phyloP scores from a whole-genome alignment of 2,888 invertebrate species.

The Gryllus longicercus region DNA sequence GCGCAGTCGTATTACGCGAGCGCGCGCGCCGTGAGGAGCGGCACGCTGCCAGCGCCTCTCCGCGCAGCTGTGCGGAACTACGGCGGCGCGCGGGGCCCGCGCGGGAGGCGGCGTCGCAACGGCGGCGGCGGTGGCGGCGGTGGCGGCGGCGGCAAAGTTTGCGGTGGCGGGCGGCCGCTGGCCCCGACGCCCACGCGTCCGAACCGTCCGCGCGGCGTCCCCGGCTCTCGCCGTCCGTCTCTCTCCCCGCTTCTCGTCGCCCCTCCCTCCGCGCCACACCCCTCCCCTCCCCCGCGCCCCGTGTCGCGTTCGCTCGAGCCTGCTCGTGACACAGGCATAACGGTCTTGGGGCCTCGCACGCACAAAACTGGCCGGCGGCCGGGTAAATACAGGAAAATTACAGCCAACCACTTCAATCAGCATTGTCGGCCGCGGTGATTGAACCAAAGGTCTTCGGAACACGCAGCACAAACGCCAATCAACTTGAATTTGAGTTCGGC shows the following conservation, averaged over 20 bases:
- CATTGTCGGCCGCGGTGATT: conserved; percentile 17
- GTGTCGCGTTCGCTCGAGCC: neutral
- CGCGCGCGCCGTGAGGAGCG: neutral
- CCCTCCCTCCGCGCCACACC: neutral
- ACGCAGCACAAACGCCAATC: conserved; percentile 17
- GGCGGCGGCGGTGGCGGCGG: neutral
- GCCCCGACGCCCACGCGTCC: neutral
- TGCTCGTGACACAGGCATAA: conserved; percentile 6
- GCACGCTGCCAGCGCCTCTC: neutral
- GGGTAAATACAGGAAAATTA: conserved; percentile 17
- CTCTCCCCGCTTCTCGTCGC: neutral
- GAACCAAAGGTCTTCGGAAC: conserved; percentile 17
- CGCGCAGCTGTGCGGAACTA: neutral
- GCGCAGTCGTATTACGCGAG: conserved; percentile 1
- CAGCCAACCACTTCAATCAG: conserved; percentile 17
- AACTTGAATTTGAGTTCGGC: conserved; percentile 17
- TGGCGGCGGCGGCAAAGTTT: neutral
- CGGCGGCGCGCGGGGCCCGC: neutral
- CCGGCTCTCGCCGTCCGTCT: neutral
- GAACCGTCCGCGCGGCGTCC: neutral
- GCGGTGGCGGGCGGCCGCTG: neutral
- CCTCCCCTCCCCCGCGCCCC: neutral
- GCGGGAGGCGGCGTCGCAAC: neutral
- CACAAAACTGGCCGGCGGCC: conserved; percentile 17
- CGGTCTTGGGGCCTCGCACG: neutral